Conservation (phyloP, 2,888 invertebrate species). For the Hypsopygia costalis region DNA sequence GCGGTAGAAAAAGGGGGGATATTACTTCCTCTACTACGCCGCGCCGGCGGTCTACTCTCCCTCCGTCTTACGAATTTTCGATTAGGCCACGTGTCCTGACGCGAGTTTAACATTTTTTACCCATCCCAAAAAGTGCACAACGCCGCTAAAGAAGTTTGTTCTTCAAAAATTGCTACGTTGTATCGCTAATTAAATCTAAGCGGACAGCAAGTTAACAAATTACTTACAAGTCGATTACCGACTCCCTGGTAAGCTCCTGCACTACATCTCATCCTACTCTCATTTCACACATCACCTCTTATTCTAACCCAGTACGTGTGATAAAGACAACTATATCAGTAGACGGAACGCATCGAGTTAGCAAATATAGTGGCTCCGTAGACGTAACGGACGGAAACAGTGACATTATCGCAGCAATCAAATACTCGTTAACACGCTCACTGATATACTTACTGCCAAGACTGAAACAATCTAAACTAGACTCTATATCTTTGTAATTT, state of each 20-base stretch:
- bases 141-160: too few species aligned
- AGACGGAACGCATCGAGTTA: slow-evolving; percentile 1
- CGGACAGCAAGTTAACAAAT: slow-evolving; percentile 22
- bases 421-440: slow-evolving; percentile 48
- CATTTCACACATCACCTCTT: slow-evolving; percentile 18
- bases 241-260: slow-evolving; percentile 10
- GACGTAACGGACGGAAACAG: slow-evolving; percentile 18
- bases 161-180: too few species aligned
- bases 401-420: slow-evolving; percentile 55
- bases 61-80: too few species aligned
- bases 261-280: slow-evolving; percentile 10
- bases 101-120: too few species aligned
- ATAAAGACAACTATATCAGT: slow-evolving; percentile 18
- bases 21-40: too few species aligned
- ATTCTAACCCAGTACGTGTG: slow-evolving; percentile 12
- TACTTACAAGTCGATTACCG: slow-evolving; percentile 26
- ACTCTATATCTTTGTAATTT: neutral
- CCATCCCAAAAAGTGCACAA: too few species aligned
- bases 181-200: slow-evolving; percentile 18
- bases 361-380: slow-evolving; percentile 17
- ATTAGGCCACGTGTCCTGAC: too few species aligned
- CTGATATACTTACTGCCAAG: slow-evolving; percentile 15
- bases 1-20: too few species aligned
- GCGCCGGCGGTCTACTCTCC: too few species aligned
- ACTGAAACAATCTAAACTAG: neutral